phyloP scores from a whole-genome alignment of 2,888 invertebrate genomes.

The Athetis lepigone region DNA sequence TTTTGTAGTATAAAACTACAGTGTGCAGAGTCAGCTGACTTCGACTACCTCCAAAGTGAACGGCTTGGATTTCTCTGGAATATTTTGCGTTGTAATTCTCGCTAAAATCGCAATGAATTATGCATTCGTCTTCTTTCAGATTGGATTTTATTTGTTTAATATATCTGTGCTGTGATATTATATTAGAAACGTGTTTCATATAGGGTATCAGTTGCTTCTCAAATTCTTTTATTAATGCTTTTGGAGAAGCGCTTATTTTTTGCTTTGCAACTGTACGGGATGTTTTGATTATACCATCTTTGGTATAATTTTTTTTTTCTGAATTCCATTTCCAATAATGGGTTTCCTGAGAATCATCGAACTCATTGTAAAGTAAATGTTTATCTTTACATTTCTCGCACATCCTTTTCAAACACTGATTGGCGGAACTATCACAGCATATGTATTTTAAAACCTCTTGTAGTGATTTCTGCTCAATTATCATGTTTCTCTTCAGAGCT shows the following conservation, averaged over 20 bases:
- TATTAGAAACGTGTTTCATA: constrained; percentile 23
- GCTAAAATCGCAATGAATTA: constrained; percentile 36
- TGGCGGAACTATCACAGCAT: constrained; percentile 25
- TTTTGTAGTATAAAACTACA: constrained; percentile 40
- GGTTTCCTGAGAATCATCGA: constrained; percentile 32
- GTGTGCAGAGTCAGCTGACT: constrained; percentile 43
- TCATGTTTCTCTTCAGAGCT: constrained; percentile 19
- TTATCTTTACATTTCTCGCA: constrained; percentile 33
- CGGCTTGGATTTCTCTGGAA: constrained; percentile 39
- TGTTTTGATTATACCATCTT: constrained; percentile 25
- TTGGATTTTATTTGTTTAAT: constrained; percentile 28
- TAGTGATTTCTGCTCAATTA: constrained; percentile 31
- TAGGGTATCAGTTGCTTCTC: constrained; percentile 23
- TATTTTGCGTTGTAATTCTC: constrained; percentile 46
- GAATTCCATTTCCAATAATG: constrained; percentile 16
- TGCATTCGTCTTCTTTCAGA: constrained; percentile 18
- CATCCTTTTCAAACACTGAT: constrained; percentile 25
- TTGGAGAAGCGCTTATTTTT: constrained; percentile 20
- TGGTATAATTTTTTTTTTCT: constrained; percentile 19
- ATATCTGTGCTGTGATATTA: constrained; percentile 16
- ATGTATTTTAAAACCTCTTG: constrained; percentile 19
- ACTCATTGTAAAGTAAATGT: constrained; percentile 24
- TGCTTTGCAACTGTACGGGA: constrained; percentile 14
- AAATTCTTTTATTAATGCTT: constrained; percentile 20
- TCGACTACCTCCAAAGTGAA: constrained; percentile 46